These are phyloP conservation scores for Chlorops oryzae DNA, from an alignment of 1,140 invertebrate species.

Conservation along the genomic window DNA sequence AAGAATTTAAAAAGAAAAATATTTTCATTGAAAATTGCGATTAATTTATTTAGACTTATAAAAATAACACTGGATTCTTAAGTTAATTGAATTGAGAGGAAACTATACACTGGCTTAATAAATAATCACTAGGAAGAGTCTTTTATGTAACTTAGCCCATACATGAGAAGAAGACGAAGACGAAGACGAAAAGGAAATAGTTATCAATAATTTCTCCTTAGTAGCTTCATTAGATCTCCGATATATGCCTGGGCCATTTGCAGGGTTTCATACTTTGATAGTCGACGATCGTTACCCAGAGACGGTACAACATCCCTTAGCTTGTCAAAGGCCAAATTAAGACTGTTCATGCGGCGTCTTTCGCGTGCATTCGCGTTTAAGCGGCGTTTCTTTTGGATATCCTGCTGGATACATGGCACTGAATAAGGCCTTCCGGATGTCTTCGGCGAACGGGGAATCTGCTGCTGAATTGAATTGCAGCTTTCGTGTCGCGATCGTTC, in stretches of 20 bases:
- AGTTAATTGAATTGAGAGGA: too few relatives aligned
- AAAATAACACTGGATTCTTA: too few relatives aligned
- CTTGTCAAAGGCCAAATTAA: slow-evolving; percentile 76
- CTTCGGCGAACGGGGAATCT: background rate
- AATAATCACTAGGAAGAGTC: too few relatives aligned
- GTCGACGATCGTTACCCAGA: slow-evolving; percentile 64
- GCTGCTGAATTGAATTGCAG: background rate
- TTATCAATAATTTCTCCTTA: slow-evolving; percentile 35
- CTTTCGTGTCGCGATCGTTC: background rate
- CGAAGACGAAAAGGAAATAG: too few relatives aligned
- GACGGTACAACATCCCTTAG: slow-evolving; percentile 72
- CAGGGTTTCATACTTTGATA: slow-evolving; percentile 81
- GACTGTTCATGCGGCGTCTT: slow-evolving; percentile 71
- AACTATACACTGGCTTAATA: too few relatives aligned
- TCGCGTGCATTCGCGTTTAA: slow-evolving; percentile 74
- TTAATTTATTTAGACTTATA: too few relatives aligned
- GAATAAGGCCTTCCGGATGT: slow-evolving; percentile 28
- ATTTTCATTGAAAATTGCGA: too few relatives aligned
- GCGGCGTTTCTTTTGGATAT: slow-evolving; percentile 57
- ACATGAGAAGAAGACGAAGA: too few relatives aligned
- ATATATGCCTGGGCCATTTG: slow-evolving; percentile 88
- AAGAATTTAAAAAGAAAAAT: too few relatives aligned
- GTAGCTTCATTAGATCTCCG: slow-evolving; percentile 60
- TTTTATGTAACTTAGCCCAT: too few relatives aligned
- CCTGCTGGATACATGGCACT: slow-evolving; percentile 41